Evolutionary conservation across 2,888 invertebrate genomes (phyloP), one percentile per base, ranked within the genome.

Genomic region (Eilema sororculum): DNA sequence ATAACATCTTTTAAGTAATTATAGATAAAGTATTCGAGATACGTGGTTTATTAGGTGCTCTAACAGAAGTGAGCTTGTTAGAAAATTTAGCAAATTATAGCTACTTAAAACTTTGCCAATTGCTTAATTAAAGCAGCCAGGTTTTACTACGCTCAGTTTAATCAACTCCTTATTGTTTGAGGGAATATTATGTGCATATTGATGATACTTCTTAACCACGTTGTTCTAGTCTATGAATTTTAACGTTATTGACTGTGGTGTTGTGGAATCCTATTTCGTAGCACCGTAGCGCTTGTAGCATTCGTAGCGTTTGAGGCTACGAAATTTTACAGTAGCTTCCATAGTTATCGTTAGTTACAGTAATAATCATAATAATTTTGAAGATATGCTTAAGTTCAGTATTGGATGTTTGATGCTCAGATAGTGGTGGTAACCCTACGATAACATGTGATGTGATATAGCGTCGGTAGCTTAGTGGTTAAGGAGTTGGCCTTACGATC

Each of bases 101-200:
- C 24, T 25, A 41, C 16, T 25, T 41, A 16, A 63, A 63, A 46
- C 52, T 52, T 52, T 52, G 52, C 52, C n/a, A 52, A 52, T 52
- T 46, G 1, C 20, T 46, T 46, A 46, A 46, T 20, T 46, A 46
- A 46, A 46, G 20, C 46, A 46, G 46, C 20, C 46, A 46, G 46
- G 46, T 46, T 46, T 46, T 46, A 46, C 46, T 20, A 20, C 46
- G 46, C 13, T 46, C 46, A 46, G 46, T 46, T 52, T 52, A 52
- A 52, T 52, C 52, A 52, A 52, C 52, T 52, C 52, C 52, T 52
- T 52, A 52, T 52, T 52, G n/a, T 52, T 52, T 52, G 52, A 52
- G 52, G n/a, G 52, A 28, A 30, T 20, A 30, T 28, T 30, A 60
- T 30, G 60, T 20, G 20, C 25, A 30, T 12, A 60, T 20, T 52